A percentile compares a stretch with the other conserved stretches of the same genome.
Conservation (phyloP, 2,113 vertebrate species). For the Rhombomys opimus region DNA sequence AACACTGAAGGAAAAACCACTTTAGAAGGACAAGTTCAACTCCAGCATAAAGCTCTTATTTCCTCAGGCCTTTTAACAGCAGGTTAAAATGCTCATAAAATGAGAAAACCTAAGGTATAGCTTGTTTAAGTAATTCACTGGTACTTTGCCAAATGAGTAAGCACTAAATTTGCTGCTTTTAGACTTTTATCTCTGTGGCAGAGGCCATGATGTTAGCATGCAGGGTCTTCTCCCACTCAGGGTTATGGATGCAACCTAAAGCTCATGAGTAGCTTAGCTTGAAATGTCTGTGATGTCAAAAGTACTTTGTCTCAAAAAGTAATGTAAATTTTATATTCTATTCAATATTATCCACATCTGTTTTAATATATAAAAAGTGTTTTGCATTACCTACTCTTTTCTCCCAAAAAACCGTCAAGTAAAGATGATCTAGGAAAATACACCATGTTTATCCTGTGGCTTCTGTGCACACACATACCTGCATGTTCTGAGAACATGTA, state of each 20-base stretch:
- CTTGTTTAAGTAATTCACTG: constrained; percentile 22
- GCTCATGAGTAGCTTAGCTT: constrained; percentile 39
- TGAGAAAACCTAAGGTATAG: constrained; percentile 44
- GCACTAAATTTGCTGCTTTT: constrained; percentile 52
- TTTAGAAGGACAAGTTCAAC: constrained; percentile 11
- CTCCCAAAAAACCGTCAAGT: constrained; percentile 47
- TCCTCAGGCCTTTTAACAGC: constrained; percentile 65
- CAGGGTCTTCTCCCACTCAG: background rate
- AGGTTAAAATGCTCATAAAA: constrained; percentile 40
- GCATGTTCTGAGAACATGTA: background rate
- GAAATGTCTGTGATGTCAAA: constrained; percentile 65
- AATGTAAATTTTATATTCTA: constrained; percentile 79
- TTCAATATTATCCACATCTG: constrained; percentile 68
- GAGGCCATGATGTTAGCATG: background rate
- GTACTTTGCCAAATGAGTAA: constrained; percentile 61
- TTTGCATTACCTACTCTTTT: constrained; percentile 65
- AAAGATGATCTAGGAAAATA: constrained; percentile 73
- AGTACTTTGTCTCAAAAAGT: constrained; percentile 69
- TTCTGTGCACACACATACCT: background rate
- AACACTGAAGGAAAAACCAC: background rate
- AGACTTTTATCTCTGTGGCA: background rate
- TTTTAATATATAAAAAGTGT: constrained; percentile 76
- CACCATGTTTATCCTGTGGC: constrained; percentile 67
- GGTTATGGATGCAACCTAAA: constrained; percentile 28
- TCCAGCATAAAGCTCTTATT: constrained; percentile 51